These are phyloP conservation scores for Acanthopleura granulata DNA, from an alignment of 2,888 invertebrate species.

Conservation along the genomic window DNA sequence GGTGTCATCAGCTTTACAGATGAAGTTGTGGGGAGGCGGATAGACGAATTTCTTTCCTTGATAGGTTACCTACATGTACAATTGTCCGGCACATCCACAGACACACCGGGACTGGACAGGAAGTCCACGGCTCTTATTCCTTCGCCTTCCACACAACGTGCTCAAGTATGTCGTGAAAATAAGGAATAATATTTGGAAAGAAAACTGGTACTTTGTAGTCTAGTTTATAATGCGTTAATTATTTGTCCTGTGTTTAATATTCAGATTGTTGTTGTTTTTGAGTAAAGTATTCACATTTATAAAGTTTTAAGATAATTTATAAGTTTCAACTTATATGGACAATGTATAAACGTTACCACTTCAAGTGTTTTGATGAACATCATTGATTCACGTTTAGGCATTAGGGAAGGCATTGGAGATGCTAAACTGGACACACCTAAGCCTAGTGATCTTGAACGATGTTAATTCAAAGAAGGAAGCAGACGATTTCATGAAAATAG, in stretches of 20 bases:
- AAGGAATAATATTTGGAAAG: too few species aligned
- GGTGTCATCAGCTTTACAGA: not conserved
- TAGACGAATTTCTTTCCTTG: not conserved
- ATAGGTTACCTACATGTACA: conserved; percentile 7
- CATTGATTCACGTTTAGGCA: not conserved
- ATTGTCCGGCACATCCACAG: not conserved
- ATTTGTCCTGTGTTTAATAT: too few species aligned
- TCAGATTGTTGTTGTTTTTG: too few species aligned
- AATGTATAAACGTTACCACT: not conserved
- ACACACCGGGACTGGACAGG: not conserved
- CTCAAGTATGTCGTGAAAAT: not conserved
- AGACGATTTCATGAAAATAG: not conserved
- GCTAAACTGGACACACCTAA: not conserved
- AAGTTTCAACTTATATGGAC: too few species aligned
- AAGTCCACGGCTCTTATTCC: not conserved
- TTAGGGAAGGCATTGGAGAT: not conserved
- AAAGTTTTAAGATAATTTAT: too few species aligned
- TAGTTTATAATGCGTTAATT: too few species aligned
- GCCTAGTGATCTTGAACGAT: not conserved
- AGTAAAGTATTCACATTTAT: too few species aligned
- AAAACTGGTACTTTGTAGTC: too few species aligned
- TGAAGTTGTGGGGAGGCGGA: not conserved
- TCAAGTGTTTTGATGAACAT: not conserved
- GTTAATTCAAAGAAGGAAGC: not conserved
- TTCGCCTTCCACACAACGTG: not conserved